A percentile compares a stretch with the other conserved stretches of the same genome.
Conservation (phyloP, 1,140 invertebrate genomes). For the Monomorium pharaonis region DNA sequence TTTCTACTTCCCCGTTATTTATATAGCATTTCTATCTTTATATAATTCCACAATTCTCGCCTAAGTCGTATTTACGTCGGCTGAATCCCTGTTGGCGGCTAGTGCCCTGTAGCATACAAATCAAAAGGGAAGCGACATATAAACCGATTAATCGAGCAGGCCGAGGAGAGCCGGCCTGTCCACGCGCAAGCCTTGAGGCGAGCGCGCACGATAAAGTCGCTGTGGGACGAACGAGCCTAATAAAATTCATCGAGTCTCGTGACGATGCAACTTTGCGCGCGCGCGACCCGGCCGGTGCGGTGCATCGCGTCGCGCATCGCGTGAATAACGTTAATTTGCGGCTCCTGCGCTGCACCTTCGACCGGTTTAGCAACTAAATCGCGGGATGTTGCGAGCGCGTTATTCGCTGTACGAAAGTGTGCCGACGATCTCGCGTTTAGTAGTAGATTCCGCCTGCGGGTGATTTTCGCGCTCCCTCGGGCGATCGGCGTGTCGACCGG, state of each 20-base stretch:
- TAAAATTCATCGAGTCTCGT: slow-evolving; percentile 56
- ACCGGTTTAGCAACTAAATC: slow-evolving; percentile 53
- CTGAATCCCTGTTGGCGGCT: neutral
- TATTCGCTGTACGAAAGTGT: slow-evolving; percentile 31
- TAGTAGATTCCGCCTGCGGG: neutral
- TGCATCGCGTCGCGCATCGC: slow-evolving; percentile 1
- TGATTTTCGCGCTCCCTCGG: neutral
- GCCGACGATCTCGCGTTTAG: slow-evolving; percentile 7
- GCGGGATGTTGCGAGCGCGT: slow-evolving; percentile 24
- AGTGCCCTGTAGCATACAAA: neutral
- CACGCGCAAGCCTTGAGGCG: slow-evolving; percentile 45
- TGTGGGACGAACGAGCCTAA: slow-evolving; percentile 50
- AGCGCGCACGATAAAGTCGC: slow-evolving; percentile 42
- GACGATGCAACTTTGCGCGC: slow-evolving; percentile 46
- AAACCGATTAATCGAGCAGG: slow-evolving; percentile 46
- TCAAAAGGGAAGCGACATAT: slow-evolving; percentile 28
- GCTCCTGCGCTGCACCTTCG: slow-evolving; percentile 49
- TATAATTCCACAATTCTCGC: slow-evolving; percentile 40
- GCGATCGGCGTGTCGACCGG: neutral
- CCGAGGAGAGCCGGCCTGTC: slow-evolving; percentile 26
- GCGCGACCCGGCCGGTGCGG: neutral
- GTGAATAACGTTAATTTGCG: slow-evolving; percentile 55
- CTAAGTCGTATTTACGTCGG: slow-evolving; percentile 37
- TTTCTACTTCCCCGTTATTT: slow-evolving; percentile 34
- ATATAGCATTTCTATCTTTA: slow-evolving; percentile 50